These are phyloP conservation scores for Caenorhabditis sinica DNA, from an alignment of 2,888 invertebrate species.

Conservation along the genomic window DNA sequence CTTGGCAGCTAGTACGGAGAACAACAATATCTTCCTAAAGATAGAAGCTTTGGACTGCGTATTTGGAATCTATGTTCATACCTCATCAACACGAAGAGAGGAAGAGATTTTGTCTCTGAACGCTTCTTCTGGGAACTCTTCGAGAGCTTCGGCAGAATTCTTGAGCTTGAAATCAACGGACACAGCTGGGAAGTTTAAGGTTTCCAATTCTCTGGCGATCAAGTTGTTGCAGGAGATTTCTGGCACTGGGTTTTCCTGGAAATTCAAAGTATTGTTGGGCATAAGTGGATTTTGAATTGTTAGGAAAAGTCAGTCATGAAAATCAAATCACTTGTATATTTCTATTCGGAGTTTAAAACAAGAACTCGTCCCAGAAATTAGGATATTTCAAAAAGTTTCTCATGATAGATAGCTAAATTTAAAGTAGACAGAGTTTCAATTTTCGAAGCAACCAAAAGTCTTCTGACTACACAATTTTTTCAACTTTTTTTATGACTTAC, in stretches of 20 bases:
- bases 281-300: neutral
- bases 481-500: constrained; percentile 48
- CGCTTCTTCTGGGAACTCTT: constrained; percentile 71
- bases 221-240: constrained; percentile 74
- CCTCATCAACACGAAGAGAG: constrained; percentile 71
- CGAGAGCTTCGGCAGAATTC: constrained; percentile 57
- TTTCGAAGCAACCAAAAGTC: too few relatives aligned
- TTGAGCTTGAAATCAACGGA: constrained; percentile 74
- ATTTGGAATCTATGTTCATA: constrained; percentile 19
- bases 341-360: too few relatives aligned
- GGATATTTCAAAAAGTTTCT: too few relatives aligned
- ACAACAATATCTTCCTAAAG: constrained; percentile 77
- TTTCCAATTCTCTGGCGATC: constrained; percentile 71
- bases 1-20: constrained; percentile 74
- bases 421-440: too few relatives aligned
- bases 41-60: neutral
- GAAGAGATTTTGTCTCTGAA: constrained; percentile 69
- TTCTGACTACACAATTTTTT: neutral
- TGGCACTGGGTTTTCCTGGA: constrained; percentile 72
- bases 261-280: too few relatives aligned
- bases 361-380: too few relatives aligned
- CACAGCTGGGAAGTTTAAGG: constrained; percentile 75
- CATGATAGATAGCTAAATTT: too few relatives aligned
- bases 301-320: neutral
- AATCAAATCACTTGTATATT: too few relatives aligned